phyloP scores from a whole-genome alignment of 35 echinoderm and acorn worm species.

The Amphiura filiformis region DNA sequence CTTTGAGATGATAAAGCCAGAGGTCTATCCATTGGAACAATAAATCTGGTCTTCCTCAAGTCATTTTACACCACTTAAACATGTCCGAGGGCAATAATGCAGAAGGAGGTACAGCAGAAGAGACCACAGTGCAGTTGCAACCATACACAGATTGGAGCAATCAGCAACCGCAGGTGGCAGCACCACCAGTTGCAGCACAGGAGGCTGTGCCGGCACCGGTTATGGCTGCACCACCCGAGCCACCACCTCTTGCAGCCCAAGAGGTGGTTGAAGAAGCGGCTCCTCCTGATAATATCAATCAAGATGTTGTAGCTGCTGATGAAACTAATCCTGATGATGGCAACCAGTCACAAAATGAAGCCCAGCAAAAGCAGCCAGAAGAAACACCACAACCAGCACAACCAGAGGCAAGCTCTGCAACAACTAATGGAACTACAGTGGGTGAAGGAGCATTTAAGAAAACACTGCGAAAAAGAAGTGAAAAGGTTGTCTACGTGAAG shows the following conservation, averaged over 20 bases:
- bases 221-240: neutral
- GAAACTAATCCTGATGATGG: no score
- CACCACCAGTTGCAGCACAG: neutral
- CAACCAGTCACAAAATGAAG: neutral
- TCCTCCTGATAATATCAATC: neutral
- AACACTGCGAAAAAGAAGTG: neutral
- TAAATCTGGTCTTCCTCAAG: no score
- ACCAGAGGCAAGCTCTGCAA: neutral
- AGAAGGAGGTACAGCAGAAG: neutral
- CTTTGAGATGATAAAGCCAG: no score
- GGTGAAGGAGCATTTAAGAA: neutral
- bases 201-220: neutral
- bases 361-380: neutral
- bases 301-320: no score
- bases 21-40: no score
- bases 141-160: neutral
- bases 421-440: neutral
- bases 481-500: neutral
- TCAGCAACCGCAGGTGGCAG: neutral
- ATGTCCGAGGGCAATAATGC: neutral
- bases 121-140: neutral
- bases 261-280: neutral
- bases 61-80: no score
- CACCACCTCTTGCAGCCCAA: neutral
- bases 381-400: neutral